Evolutionary conservation across 2,888 invertebrate species (phyloP), one percentile per base, ranked within the genome.

Genomic region (Imbricaverruca yamaguchii): DNA sequence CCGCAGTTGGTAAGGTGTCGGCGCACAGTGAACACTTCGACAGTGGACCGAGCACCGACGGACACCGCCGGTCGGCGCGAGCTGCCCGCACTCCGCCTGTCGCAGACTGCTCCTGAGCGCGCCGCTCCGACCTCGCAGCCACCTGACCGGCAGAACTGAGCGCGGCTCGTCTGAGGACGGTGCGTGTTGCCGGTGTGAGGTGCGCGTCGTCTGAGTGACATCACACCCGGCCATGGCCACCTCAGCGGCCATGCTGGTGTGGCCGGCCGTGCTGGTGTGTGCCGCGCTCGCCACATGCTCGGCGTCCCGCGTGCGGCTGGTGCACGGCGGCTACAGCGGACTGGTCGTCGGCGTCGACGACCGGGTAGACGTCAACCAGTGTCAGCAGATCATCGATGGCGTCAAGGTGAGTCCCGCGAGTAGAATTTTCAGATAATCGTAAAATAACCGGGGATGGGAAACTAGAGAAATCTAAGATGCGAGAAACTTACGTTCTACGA

Each of bases 301-400:
- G 25, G 39, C 25, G 13, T 69, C 69, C 0, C 69, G 69, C 0
- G 69, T 69, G 8, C 15, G 15, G 39, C 39, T 69, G 39, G 69
- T 69, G 15, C 13, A 39, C 69, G 39, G 39, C 69, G 69, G 69
- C 69, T 69, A 69, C 69, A 23, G 39, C 69, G 69, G 39, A 0
- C 69, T 69, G 39, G 69, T 69, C 39, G 69, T 69, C 25, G 69
- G 69, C 69, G 15, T 69, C 15, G 69, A 69, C 39, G 69, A 69
- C 39, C 69, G 69, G 12, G 69, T 69, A 25, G 39, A 23, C 69
- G 23, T 39, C 25, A 25, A 15, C 39, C 10, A 69, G 69, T 69
- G 69, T 13, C 69, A 39, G 39, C 15, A 69, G 0, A 15, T 69
- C 39, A 2, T 69, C 39, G 15, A 23, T 39, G 39, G 15, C 13